Evolutionary conservation across 2,797 vertebrate species (phyloP).

Genomic region (Muscicapa striata): DNA sequence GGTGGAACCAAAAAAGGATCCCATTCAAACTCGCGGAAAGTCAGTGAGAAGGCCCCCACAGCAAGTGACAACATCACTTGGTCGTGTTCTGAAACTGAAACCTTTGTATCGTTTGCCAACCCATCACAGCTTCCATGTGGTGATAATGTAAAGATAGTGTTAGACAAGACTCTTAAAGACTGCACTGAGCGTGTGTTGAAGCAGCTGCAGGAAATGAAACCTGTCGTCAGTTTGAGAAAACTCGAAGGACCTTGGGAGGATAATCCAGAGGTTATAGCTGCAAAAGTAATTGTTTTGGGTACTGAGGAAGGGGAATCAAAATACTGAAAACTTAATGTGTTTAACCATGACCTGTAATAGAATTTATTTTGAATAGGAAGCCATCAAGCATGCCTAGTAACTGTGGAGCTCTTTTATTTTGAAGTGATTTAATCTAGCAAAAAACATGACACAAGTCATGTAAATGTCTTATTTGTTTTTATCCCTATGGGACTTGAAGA

Average conservation of each 20-base stretch:
- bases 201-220: constrained; percentile 95
- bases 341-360: constrained; percentile 58
- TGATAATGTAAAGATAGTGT: constrained; percentile 86
- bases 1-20: constrained; percentile 83
- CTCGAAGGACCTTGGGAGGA: constrained; percentile 72
- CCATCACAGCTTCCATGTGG: constrained; percentile 84
- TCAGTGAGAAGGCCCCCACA: constrained; percentile 75
- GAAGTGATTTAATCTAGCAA: constrained; percentile 85
- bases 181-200: constrained; percentile 83
- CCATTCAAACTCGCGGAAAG: constrained; percentile 69
- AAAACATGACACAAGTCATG: constrained; percentile 88
- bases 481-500: constrained; percentile 93
- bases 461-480: constrained; percentile 81
- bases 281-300: constrained; percentile 69
- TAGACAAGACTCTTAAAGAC: constrained; percentile 79
- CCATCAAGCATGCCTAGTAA: constrained; percentile 96
- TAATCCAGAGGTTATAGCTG: constrained; percentile 61
- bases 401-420: constrained; percentile 84
- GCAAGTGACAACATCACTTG: constrained; percentile 64
- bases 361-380: constrained; percentile 78
- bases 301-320: constrained; percentile 67
- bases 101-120: constrained; percentile 86
- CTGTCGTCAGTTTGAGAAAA: constrained; percentile 85
- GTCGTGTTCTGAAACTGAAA: constrained; percentile 78
- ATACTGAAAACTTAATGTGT: constrained; percentile 64